These are phyloP conservation scores for Phoxinus dragarum DNA, from an alignment of 2,797 vertebrate genomes.

Conservation along the genomic window DNA sequence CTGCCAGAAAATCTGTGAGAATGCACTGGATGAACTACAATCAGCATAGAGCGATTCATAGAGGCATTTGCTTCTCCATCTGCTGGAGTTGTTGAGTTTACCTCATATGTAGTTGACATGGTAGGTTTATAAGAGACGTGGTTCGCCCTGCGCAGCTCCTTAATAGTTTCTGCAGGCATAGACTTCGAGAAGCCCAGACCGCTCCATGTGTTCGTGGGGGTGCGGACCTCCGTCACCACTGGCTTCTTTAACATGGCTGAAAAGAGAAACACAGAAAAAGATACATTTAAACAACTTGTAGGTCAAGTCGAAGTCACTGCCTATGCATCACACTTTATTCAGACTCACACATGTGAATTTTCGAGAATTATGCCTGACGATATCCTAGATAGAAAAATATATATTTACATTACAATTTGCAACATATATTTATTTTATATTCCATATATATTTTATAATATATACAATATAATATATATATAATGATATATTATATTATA, in stretches of 20 bases:
- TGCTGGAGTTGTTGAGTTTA: constrained; percentile 58
- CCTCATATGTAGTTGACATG: constrained; percentile 89
- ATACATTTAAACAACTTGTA: not conserved
- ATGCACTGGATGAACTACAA: not conserved
- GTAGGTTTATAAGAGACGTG: constrained; percentile 87
- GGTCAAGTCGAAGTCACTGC: not conserved
- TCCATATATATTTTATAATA: not conserved
- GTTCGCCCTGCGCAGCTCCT: constrained; percentile 86
- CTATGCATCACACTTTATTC: not conserved
- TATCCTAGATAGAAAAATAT: not conserved
- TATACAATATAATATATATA: not conserved
- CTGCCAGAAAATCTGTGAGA: not conserved
- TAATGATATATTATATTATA: too few relatives aligned
- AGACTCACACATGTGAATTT: not conserved
- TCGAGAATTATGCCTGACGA: not conserved
- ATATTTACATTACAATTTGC: not conserved
- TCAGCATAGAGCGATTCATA: not conserved
- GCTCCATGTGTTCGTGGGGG: constrained; percentile 90
- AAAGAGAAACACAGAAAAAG: not conserved
- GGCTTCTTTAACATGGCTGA: constrained; percentile 91
- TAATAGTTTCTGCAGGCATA: constrained; percentile 91
- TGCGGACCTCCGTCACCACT: constrained; percentile 89
- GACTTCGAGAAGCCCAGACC: constrained; percentile 92
- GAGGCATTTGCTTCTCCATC: not conserved
- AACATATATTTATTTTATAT: not conserved